These are phyloP conservation scores for Leptinotarsa rubiginosa DNA, from an alignment of 2,888 invertebrate species.

Conservation along the genomic window DNA sequence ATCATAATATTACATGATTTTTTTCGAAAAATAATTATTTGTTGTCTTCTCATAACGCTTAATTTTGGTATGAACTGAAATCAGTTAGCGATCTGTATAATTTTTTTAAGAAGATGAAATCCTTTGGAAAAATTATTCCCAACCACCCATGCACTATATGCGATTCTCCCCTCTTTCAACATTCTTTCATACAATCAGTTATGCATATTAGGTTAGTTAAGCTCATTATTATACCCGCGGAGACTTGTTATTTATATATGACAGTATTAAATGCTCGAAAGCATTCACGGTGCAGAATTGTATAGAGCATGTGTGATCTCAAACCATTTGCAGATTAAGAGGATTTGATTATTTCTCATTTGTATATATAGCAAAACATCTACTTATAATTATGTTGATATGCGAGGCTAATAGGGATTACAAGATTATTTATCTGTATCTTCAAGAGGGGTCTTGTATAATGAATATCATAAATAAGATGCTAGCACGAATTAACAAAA, in stretches of 20 bases:
- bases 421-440: constrained; percentile 43
- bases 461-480: constrained; percentile 30
- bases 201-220: constrained; percentile 67
- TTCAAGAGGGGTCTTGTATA: constrained; percentile 23
- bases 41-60: too few relatives aligned
- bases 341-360: constrained; percentile 49
- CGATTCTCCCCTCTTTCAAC: constrained; percentile 35
- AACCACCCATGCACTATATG: constrained; percentile 6
- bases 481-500: too few relatives aligned
- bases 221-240: constrained; percentile 66
- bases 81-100: too few relatives aligned
- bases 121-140: not conserved
- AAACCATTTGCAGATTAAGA: constrained; percentile 43
- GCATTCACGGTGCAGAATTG: constrained; percentile 45
- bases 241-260: constrained; percentile 64
- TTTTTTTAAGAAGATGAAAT: too few relatives aligned
- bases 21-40: too few relatives aligned
- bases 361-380: constrained; percentile 48
- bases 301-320: constrained; percentile 43
- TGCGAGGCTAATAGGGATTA: constrained; percentile 49
- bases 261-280: constrained; percentile 58
- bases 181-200: constrained; percentile 65
- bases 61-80: too few relatives aligned
- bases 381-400: constrained; percentile 50
- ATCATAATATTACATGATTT: too few relatives aligned